phyloP scores from a whole-genome alignment of 2,113 vertebrate genomes.

The Psilopsiagon aurifrons region DNA sequence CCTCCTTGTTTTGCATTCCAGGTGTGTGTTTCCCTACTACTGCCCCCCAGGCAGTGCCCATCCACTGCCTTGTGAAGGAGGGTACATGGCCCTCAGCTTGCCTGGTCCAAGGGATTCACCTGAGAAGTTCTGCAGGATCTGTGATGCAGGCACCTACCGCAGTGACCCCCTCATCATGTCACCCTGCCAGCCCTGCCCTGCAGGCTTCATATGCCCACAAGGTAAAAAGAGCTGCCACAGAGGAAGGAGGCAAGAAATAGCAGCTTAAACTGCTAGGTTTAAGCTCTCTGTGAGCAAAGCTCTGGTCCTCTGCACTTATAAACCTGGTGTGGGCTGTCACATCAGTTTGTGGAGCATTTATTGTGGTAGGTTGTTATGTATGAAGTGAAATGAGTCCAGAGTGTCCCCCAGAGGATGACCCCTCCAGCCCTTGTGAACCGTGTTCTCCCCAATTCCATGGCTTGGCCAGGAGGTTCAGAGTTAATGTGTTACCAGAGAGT shows the following conservation, averaged over 20 bases:
- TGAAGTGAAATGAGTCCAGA: neutral
- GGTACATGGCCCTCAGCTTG: conserved; percentile 81
- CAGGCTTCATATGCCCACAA: conserved; percentile 84
- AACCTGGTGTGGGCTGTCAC: neutral
- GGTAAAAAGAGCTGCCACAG: conserved; percentile 63
- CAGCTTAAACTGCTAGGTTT: neutral
- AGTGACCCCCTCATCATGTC: conserved; percentile 32
- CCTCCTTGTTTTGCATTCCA: conserved; percentile 53
- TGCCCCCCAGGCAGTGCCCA: conserved; percentile 83
- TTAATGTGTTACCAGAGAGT: neutral
- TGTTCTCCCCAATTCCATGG: neutral
- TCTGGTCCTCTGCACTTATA: neutral
- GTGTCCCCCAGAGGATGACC: neutral
- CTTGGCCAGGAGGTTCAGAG: neutral
- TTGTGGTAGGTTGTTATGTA: neutral
- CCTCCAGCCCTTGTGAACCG: fast-evolving
- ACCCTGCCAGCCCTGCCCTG: conserved; percentile 83
- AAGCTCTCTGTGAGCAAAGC: neutral
- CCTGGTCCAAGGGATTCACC: conserved; percentile 79
- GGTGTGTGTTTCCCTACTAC: conserved; percentile 87
- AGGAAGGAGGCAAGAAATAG: neutral
- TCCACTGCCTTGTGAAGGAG: conserved; percentile 78
- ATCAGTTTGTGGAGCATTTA: neutral
- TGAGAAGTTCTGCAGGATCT: conserved; percentile 80
- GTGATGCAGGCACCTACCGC: conserved; percentile 83